Base-by-base conservation (phyloP, 1,140 invertebrate genomes). In the Micrasema longulum region DNA sequence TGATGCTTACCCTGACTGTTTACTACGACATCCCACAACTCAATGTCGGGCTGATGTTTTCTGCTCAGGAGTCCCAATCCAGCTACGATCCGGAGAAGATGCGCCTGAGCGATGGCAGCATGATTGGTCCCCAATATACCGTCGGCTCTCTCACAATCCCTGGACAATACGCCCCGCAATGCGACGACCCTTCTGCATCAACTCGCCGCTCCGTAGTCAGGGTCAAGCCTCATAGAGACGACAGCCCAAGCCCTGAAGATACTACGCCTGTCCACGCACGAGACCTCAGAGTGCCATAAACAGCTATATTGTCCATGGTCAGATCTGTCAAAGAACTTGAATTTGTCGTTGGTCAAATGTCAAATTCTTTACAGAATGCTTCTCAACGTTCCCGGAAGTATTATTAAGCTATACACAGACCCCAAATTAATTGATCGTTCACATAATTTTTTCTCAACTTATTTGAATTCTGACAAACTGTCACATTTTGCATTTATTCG, bases 1-100 rank as follows among this genome's bases (percentile, higher is more conserved):
- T 95, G 86, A 93, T 95, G 91, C 82, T 95, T 57, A 88, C 91
- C 1, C 81, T 95, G 73, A 92, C 92, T 0, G 90, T 95, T 1
- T 91, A 95, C 80, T 94, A 95, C 80, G 93, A 95, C 78, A 94
- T 95, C 71, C 94, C 93, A 9, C 92, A 95, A 84, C 84, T 95
- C 73, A 95, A 95, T 80, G 82, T 95, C 26, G 92, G 92, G 52
- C 86, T 90, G 45, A 87, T 93, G 31, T 94, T 95, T 79, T 88
- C 91, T 67, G 85, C 91, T 31, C 87, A 89, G 76, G 89, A 88
- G 52, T 88, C 91, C 41, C 86, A 89, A 48, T 65, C 78, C 22
- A 76, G 76, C 76, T 84, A 74, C 3, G 89, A 90, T 70, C 88
- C 89, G 0, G 89, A 91, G 76, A 89, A 90, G 77, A 85, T 90